phyloP scores from a whole-genome alignment of 2,888 invertebrate species.

The Synanthedon andrenaeformis region DNA sequence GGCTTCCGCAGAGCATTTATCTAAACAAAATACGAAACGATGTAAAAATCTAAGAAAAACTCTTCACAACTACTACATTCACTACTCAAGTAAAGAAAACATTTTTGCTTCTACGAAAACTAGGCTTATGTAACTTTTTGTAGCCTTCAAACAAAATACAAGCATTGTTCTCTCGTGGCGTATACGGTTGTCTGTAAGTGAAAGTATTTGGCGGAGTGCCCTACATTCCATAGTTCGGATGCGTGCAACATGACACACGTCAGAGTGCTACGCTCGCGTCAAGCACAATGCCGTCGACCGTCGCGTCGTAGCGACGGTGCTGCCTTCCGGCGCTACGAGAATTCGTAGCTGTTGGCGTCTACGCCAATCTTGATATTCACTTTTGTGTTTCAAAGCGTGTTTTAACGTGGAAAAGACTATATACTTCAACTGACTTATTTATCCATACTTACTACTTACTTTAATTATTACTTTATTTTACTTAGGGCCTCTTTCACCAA shows the following conservation, averaged over 20 bases:
- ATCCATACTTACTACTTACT: no score
- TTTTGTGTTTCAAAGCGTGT: conserved; percentile 10
- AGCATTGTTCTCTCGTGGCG: not conserved
- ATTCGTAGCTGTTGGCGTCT: conserved; percentile 20
- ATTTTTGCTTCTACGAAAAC: not conserved
- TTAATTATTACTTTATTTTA: no score
- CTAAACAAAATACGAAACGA: not conserved
- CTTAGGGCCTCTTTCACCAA: no score
- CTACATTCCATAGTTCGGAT: conserved; percentile 30
- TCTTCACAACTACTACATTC: not conserved
- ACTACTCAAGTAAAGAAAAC: not conserved
- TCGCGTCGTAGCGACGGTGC: conserved; percentile 16
- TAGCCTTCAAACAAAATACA: not conserved
- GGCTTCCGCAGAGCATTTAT: no score
- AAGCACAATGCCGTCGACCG: conserved; percentile 19
- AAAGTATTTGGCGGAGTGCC: conserved; percentile 10
- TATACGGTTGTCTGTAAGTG: not conserved
- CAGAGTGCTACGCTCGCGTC: conserved; percentile 25
- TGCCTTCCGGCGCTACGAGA: conserved; percentile 20
- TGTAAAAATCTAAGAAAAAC: not conserved
- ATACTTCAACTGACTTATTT: no score
- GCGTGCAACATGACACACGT: conserved; percentile 23
- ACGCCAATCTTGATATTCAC: conserved; percentile 15
- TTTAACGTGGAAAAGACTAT: conserved; percentile 5
- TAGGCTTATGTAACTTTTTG: not conserved